Base-by-base conservation (phyloP, 92 coral and sea anemone genomes). In the Phenganax marumi region DNA sequence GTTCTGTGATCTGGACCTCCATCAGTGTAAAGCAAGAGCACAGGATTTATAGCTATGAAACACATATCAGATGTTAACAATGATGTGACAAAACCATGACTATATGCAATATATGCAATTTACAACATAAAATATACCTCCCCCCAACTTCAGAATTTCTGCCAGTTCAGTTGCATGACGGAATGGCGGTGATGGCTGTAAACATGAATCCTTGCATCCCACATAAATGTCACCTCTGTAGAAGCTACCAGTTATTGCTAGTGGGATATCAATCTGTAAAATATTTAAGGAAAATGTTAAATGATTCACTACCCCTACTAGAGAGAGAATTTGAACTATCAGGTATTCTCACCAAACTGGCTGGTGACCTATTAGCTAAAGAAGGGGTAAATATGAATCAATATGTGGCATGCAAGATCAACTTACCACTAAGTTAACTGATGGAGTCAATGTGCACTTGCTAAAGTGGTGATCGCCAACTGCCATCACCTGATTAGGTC, bases 1-100 rank as follows among this genome's bases (percentile, higher is more conserved):
- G 56, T 8, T 49, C 86, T 52, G 50, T 75, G 87, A 63, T 84
- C 87, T 50, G 87, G 87, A 10, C 83, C 83, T 47, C 83, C 87
- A 84, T 84, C 87, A 13, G 82, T 84, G 55, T 84, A 84, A 11
- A 84, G 76, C 48, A 84, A 18, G n/a, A 84, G 82, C 19, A 84
- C 70, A 33, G 83, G 86, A 26, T 50, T 16, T 8, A 56, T 21
- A 53, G 46, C 81, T 76, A 53, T 21, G 19, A 50, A 46, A 39
- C n/a, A 55, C 48, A 0, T n/a, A 71, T 0, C 1, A 33, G 12
- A 33, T 1, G 10, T 16, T 39, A n/a, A n/a, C n/a, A 9, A 3
- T 66, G 46, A 25, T n/a, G 8, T 22, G 14, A 22, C 6, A 71
- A 71, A n/a, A 71, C n/a, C 50, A 17, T 73, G 3, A 39, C 47